Evolutionary conservation across 2,797 vertebrate genomes (phyloP).

Genomic region (Pantherophis vulpinus): DNA sequence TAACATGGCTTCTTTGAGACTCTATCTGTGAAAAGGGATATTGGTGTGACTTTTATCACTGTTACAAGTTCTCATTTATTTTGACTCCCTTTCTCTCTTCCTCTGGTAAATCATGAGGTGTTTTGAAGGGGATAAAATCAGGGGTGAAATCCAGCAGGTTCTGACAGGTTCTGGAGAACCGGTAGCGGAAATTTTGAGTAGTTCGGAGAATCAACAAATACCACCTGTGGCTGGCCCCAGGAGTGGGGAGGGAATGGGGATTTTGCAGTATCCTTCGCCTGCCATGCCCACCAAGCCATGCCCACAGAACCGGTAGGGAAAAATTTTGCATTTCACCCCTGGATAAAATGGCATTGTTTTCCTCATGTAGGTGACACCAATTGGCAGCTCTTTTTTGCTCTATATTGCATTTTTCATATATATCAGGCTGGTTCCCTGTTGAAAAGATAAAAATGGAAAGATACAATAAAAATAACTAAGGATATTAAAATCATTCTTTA

Average conservation of each 20-base stretch:
- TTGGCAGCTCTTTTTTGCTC: slow-evolving; percentile 43
- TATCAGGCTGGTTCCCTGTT: slow-evolving; percentile 40
- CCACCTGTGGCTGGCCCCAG: too few relatives aligned
- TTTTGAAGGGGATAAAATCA: slow-evolving; percentile 5
- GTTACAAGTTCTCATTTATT: slow-evolving; percentile 4
- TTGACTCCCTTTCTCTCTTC: not conserved
- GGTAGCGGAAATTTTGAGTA: too few relatives aligned
- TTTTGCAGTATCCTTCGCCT: too few relatives aligned
- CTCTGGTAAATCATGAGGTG: slow-evolving; percentile 14
- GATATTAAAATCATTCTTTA: slow-evolving; percentile 40
- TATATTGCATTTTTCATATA: slow-evolving; percentile 18
- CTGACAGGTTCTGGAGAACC: too few relatives aligned
- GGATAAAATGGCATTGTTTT: not conserved
- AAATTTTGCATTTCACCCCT: too few relatives aligned
- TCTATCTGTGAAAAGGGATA: slow-evolving; percentile 19
- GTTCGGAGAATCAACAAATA: too few relatives aligned
- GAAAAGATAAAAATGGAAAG: slow-evolving; percentile 23
- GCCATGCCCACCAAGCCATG: too few relatives aligned
- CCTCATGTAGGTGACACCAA: slow-evolving; percentile 26
- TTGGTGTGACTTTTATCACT: slow-evolving; percentile 10
- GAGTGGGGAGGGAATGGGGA: too few relatives aligned
- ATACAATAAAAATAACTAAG: slow-evolving; percentile 6
- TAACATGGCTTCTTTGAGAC: slow-evolving; percentile 18
- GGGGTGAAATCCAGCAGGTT: too few relatives aligned
- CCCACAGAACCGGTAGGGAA: too few relatives aligned